Evolutionary conservation across 2,797 vertebrate genomes (phyloP).

Genomic region (Furcifer pardalis): DNA sequence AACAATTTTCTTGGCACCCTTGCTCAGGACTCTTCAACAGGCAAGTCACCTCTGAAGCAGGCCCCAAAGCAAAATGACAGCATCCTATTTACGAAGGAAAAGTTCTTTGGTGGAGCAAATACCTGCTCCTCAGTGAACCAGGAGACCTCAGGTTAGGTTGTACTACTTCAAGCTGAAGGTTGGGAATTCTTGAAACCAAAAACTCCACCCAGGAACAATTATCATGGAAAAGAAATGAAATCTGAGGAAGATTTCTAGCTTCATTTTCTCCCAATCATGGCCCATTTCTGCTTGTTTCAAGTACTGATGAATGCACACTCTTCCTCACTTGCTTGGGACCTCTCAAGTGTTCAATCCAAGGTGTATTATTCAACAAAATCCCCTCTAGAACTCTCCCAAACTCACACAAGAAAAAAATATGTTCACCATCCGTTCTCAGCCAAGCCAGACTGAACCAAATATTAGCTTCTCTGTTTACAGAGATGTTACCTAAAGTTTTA

Average conservation of each 20-base stretch:
- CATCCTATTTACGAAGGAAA: neutral
- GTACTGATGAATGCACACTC: too few species aligned
- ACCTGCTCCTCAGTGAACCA: neutral
- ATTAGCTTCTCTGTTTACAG: too few species aligned
- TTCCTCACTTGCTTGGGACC: too few species aligned
- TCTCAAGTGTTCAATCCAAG: too few species aligned
- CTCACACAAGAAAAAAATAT: too few species aligned
- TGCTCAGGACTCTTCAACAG: conserved; percentile 26
- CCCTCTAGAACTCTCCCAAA: too few species aligned
- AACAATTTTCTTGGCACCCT: conserved; percentile 41
- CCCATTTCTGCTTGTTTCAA: neutral
- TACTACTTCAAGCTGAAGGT: neutral
- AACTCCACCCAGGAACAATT: neutral
- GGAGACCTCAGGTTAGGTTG: neutral
- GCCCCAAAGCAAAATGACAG: neutral
- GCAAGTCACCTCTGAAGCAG: neutral
- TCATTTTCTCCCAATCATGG: neutral
- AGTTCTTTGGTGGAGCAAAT: neutral
- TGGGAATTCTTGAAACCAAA: neutral
- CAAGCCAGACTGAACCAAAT: too few species aligned
- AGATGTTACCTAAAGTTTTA: too few species aligned
- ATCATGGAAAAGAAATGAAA: neutral
- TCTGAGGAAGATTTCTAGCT: neutral
- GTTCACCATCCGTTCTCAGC: too few species aligned
- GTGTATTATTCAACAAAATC: too few species aligned